phyloP scores from a whole-genome alignment of 2,888 invertebrate genomes.

The Leptothorax acervorum region DNA sequence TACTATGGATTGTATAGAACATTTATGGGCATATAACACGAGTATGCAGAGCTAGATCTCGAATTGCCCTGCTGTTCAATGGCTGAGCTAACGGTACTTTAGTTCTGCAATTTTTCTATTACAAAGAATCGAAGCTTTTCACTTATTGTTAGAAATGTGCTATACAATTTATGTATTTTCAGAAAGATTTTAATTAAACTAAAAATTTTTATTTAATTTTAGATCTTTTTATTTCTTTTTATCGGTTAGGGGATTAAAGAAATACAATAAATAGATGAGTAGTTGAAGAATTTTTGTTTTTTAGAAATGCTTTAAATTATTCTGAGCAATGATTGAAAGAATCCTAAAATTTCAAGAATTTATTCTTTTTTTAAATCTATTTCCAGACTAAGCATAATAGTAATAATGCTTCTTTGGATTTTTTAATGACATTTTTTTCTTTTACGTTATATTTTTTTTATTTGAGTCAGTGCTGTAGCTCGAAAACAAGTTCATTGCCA shows the following conservation, averaged over 20 bases:
- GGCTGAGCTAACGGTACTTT: background rate
- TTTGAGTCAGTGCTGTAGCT: conserved; percentile 51
- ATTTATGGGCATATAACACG: background rate
- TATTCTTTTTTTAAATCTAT: background rate
- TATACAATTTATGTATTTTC: background rate
- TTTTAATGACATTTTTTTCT: conserved; percentile 1
- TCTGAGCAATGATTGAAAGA: background rate
- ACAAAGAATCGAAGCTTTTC: background rate
- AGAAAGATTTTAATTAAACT: background rate
- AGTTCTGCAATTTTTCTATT: conserved; percentile 1
- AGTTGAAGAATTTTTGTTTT: background rate
- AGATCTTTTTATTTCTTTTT: background rate
- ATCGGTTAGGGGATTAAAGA: background rate
- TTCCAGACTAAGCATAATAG: background rate
- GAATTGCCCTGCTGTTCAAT: background rate
- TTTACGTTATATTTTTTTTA: conserved; percentile 22
- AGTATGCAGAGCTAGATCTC: background rate
- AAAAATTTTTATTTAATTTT: background rate
- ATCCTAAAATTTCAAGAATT: background rate
- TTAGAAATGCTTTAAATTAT: background rate
- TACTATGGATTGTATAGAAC: background rate
- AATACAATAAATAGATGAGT: background rate
- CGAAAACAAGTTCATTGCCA: conserved; percentile 76
- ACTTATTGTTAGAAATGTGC: background rate
- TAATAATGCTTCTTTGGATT: background rate